Conservation (phyloP, 2,113 vertebrate species). For the Glareola pratincola region DNA sequence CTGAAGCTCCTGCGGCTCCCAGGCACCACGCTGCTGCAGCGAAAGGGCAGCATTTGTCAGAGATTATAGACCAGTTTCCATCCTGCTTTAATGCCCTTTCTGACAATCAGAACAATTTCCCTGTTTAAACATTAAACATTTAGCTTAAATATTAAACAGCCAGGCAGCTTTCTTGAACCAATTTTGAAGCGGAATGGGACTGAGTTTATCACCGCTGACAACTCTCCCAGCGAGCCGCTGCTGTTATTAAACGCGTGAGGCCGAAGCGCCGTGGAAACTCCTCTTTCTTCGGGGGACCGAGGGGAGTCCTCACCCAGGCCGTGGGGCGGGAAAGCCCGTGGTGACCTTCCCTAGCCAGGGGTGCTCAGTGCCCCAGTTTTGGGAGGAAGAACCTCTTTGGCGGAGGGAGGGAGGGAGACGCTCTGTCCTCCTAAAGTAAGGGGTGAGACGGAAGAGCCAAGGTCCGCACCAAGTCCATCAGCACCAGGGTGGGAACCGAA, state of each 20-base stretch:
- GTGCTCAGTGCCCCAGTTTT: background rate
- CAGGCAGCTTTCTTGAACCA: conserved; percentile 25
- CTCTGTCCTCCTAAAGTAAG: background rate
- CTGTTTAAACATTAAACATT: conserved; percentile 58
- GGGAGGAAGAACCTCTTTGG: background rate
- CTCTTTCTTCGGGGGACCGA: background rate
- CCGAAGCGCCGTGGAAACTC: background rate
- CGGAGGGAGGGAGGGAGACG: background rate
- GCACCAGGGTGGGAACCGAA: background rate
- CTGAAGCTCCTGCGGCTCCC: background rate
- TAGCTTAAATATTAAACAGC: conserved; percentile 57
- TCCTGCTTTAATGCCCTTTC: conserved; percentile 24
- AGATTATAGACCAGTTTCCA: background rate
- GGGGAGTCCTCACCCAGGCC: accelerated
- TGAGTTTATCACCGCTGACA: background rate
- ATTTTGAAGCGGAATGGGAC: background rate
- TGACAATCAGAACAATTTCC: conserved; percentile 39
- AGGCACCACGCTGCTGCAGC: background rate
- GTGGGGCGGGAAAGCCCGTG: background rate
- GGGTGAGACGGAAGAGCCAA: background rate
- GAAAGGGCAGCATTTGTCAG: background rate
- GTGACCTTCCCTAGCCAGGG: background rate
- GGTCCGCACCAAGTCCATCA: background rate
- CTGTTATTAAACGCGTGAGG: background rate
- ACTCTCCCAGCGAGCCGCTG: background rate